Percentiles rank a stretch among this genome's conserved stretches.
phyloP scores from a whole-genome alignment of 1,140 invertebrate genomes.

The Globodera rostochiensis region DNA sequence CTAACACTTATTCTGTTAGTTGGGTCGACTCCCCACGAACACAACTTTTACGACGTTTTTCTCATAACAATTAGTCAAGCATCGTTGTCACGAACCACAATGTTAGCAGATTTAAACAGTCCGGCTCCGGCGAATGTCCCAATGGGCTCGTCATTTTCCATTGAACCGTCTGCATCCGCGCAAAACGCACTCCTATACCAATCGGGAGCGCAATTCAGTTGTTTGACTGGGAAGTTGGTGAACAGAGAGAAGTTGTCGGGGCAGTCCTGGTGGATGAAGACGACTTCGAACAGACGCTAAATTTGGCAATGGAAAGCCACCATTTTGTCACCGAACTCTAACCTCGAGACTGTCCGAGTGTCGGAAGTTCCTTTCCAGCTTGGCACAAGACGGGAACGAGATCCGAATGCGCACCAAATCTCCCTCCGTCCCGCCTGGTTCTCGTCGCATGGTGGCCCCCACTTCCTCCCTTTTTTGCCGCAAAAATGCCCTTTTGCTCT shows the following conservation, averaged over 20 bases:
- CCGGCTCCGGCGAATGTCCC: constrained; percentile 17
- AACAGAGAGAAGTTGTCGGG: constrained; percentile 27
- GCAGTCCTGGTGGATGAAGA: constrained; percentile 26
- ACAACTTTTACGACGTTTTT: too few species aligned
- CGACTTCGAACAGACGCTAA: constrained; percentile 22
- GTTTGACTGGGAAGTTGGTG: constrained; percentile 4
- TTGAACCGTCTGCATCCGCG: neutral
- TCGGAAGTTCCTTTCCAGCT: constrained; percentile 3
- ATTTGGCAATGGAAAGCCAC: neutral
- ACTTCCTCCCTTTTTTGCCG: constrained; percentile 6
- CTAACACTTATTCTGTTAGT: neutral
- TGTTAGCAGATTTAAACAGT: constrained; percentile 11
- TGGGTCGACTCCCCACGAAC: too few species aligned
- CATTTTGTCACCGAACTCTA: too few species aligned
- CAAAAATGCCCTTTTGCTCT: neutral
- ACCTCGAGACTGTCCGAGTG: constrained; percentile 23
- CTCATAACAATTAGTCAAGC: neutral
- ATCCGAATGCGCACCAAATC: constrained; percentile 5
- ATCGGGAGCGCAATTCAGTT: constrained; percentile 12
- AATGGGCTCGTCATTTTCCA: neutral
- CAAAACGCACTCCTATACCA: constrained; percentile 25
- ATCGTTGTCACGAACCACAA: constrained; percentile 23
- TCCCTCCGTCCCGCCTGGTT: neutral
- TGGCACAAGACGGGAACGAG: constrained; percentile 1
- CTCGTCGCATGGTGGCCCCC: neutral